Conservation (phyloP, 2,888 invertebrate species). For the Troides helena region DNA sequence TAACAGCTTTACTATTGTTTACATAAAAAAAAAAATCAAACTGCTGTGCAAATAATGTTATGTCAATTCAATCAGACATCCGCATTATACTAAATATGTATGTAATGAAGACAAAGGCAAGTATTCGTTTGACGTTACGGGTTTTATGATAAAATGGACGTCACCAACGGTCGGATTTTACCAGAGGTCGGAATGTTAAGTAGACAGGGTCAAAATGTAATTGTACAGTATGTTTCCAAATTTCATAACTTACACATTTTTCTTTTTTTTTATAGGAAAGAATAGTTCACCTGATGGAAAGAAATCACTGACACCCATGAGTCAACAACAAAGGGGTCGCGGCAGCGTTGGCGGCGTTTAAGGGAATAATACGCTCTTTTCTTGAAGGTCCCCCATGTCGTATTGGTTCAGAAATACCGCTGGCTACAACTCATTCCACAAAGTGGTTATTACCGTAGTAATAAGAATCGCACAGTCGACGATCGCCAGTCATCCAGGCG, state of each 20-base stretch:
- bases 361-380: no score
- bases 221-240: slow-evolving; percentile 13
- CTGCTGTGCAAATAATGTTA: neutral
- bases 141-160: slow-evolving; percentile 13
- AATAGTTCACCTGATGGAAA: no score
- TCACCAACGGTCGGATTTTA: slow-evolving; percentile 4
- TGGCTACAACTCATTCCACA: no score
- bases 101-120: slow-evolving; percentile 3
- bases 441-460: no score
- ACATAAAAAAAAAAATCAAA: neutral
- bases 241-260: neutral
- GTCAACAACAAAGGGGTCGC: no score
- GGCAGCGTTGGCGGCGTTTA: no score
- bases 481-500: no score
- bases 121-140: neutral
- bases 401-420: no score
- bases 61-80: neutral
- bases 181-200: slow-evolving; percentile 18
- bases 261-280: neutral
- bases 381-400: no score
- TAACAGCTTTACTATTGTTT: no score
- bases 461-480: no score
- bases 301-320: no score
- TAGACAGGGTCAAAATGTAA: slow-evolving; percentile 5
- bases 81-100: neutral